Percentiles rank a stretch among this genome's conserved stretches.
These are phyloP conservation scores for Glandiceps talaboti DNA, from an alignment of 53 echinoderm and acorn worm species.

Conservation along the genomic window DNA sequence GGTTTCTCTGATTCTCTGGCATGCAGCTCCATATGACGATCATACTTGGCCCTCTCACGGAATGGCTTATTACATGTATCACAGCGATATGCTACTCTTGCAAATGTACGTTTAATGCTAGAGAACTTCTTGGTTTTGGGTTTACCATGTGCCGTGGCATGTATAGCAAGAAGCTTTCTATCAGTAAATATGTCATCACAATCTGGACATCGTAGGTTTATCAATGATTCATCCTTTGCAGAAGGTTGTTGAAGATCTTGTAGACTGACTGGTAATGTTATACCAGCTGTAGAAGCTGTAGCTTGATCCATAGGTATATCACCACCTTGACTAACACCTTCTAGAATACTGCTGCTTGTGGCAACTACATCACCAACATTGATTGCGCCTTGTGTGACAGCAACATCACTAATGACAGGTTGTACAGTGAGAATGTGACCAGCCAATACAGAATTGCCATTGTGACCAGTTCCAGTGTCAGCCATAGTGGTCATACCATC, in stretches of 20 bases:
- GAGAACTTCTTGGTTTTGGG: conserved; percentile 22
- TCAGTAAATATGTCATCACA: conserved; percentile 51
- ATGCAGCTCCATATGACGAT: conserved; percentile 53
- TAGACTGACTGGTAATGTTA: neutral
- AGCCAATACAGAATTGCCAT: neutral
- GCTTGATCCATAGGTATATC: conserved; percentile 2
- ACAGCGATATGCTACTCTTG: conserved; percentile 26
- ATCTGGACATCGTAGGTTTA: conserved; percentile 43
- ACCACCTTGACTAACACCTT: conserved; percentile 10
- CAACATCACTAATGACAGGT: neutral
- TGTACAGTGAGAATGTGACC: neutral
- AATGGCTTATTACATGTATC: conserved; percentile 53
- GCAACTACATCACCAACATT: conserved; percentile 1
- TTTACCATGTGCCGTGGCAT: conserved; percentile 65
- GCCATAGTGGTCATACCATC: neutral
- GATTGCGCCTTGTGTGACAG: conserved; percentile 5
- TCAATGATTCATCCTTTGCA: neutral
- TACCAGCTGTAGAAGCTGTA: conserved; percentile 4
- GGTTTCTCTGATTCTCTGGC: conserved; percentile 40
- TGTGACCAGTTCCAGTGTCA: no score
- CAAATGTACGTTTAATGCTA: conserved; percentile 1
- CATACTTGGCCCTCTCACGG: conserved; percentile 36
- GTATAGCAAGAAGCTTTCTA: conserved; percentile 48
- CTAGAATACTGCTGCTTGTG: neutral
- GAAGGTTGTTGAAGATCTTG: neutral